Evolutionary conservation across 2,113 vertebrate genomes (phyloP), one percentile per base, ranked within the genome.

Genomic region (Meles meles): DNA sequence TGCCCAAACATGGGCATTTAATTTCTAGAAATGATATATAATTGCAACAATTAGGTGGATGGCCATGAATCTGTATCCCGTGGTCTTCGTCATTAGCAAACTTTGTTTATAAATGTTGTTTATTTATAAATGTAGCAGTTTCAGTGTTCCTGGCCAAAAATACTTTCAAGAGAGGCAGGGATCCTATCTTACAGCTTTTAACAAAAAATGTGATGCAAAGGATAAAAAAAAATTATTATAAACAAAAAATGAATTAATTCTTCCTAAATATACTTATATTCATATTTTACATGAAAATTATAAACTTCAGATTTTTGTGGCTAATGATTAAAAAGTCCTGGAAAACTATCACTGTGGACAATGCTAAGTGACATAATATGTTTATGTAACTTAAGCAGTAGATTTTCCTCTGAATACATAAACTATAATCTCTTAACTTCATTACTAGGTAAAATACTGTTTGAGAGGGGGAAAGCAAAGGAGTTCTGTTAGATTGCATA

Each of bases 101-200:
- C 93, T 98, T 97, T 97, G 95, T 97, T 98, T 94, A 96, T 97
- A 94, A 98, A 98, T 93, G 88, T 88, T 90, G 61, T 88, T 97
- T 96, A 87, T 96, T 96, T 97, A 89, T 96, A 98, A 98, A 94
- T 93, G 85, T 76, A 97, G 88, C 88, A 90, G 94, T 90, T 94
- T 72, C 94, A 96, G 85, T 95, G 37, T 96, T 77, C 76, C 59
- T 65, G 49, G 84, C 94, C 96, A 98, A 96, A 98, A 96, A 97
- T 96, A 95, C 81, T 65, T 97, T 96, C 63, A 72, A 65, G 95
- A 90, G 63, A 85, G 39, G 44, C 69, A 81, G 93, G 88, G 76
- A 94, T 74, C 90, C 39, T 94, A 93, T 96, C 90, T 95, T 96
- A 21, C 61, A 90, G 93, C 67, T 87, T 94, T 96, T 96, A 88